A percentile compares a stretch with the other conserved stretches of the same genome.
Conservation (phyloP, 2,888 invertebrate species). For the Hyppa rectilinea region DNA sequence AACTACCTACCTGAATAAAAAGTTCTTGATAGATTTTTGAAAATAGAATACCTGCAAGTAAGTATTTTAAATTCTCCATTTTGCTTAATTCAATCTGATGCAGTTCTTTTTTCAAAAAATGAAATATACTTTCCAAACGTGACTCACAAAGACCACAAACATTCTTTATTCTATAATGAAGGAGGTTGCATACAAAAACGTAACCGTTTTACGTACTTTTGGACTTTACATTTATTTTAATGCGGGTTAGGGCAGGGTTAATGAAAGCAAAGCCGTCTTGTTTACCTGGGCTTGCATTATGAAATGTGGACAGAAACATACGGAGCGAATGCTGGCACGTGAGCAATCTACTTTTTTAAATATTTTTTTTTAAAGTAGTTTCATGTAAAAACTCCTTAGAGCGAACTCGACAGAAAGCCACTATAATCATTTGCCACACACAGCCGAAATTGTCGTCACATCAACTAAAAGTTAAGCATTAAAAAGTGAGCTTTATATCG, state of each 20-base stretch:
- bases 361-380: too few species aligned
- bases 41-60: too few species aligned
- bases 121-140: too few species aligned
- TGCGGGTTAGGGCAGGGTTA: slow-evolving; percentile 24
- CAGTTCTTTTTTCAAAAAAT: too few species aligned
- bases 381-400: too few species aligned
- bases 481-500: neutral
- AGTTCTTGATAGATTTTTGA: too few species aligned
- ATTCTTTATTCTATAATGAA: neutral
- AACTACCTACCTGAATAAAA: too few species aligned
- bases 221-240: slow-evolving; percentile 24
- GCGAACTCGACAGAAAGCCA: neutral
- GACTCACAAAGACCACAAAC: neutral
- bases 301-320: slow-evolving; percentile 14
- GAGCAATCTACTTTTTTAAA: too few species aligned
- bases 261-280: slow-evolving; percentile 33
- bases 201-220: slow-evolving; percentile 3
- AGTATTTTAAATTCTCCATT: too few species aligned
- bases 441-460: neutral
- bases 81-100: too few species aligned
- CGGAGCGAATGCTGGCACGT: neutral
- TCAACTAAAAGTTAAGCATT: neutral
- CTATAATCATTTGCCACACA: neutral
- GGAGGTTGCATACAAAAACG: neutral
- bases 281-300: slow-evolving; percentile 32